Base-by-base conservation (phyloP, 2,888 invertebrate genomes). In the Branchellion lobata region DNA sequence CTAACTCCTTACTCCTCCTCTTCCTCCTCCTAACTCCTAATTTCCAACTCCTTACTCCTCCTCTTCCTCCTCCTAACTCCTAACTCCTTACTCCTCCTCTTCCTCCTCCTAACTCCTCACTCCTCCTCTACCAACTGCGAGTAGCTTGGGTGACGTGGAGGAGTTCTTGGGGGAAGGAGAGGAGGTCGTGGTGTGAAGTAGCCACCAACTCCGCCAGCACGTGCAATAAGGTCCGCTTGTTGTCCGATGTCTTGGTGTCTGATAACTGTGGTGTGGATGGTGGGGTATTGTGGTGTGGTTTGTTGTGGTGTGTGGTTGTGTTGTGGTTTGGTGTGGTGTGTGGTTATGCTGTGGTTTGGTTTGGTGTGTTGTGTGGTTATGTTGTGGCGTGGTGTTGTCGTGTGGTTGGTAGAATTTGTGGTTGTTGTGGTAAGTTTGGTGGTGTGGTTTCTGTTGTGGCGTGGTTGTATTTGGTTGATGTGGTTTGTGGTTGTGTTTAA, bases 141-240 rank as follows among this genome's bases (percentile, higher is more conserved):
- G 94, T 93, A 31, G 97, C 96, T 83, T 91, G 91, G 86, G 95
- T 94, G 21, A 96, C 91, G 86, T 98, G 96, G 40, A 93, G 91
- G 87, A 97, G 90, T 86, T 97, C 97, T 83, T 95, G 94, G 0
- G 91, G 90, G 85, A 96, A 96, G 79, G 89, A 91, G 21, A 95
- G 86, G 33, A 92, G 90, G 77, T 96, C 95, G 0, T 95, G 93
- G 87, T 94, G 94, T 85, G 95, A 95, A 79, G 89, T 91, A 87
- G 97, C 95, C 81, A 95, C 92, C 0, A 93, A 92, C 83, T 95
- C 93, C 0, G 93, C 94, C 79, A 98, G 88, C 85, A 94, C 97
- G 87, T 98, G 97, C 69, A 99, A 90, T 27, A 99, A 88, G 0
- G 96, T 98, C 82, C 92, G 92, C 85, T 94, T 94, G 87, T 96